Evolutionary conservation across 2,888 invertebrate genomes (phyloP).

Genomic region (Philopedon plagiatum): DNA sequence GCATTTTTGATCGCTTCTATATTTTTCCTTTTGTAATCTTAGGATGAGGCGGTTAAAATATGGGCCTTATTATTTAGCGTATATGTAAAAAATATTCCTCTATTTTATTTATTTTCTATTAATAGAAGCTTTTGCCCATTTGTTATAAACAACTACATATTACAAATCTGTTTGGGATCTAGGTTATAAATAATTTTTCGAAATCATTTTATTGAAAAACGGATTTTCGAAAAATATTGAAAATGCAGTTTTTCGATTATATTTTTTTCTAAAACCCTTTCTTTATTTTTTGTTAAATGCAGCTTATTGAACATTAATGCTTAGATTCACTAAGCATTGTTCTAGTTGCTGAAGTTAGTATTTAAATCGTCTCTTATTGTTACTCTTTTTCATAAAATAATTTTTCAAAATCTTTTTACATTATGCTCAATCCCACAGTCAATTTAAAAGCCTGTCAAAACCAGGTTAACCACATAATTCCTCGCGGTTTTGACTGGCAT

Average conservation of each 20-base stretch:
- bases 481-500: neutral
- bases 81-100: conserved; percentile 8
- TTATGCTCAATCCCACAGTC: neutral
- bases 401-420: neutral
- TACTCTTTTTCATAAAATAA: neutral
- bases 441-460: conserved; percentile 7
- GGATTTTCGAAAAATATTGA: no score
- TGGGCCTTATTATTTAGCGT: conserved; percentile 14
- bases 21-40: conserved; percentile 20
- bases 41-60: conserved; percentile 10
- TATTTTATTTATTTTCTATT: neutral
- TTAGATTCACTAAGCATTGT: no score
- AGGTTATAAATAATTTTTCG: no score
- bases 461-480: conserved; percentile 6
- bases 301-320: no score
- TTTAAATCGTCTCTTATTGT: neutral
- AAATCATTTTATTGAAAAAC: no score
- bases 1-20: conserved; percentile 27
- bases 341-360: no score
- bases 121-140: neutral
- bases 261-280: no score
- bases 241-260: no score
- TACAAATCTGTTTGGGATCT: no score
- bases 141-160: no score
- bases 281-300: no score